phyloP scores from a whole-genome alignment of 2,888 invertebrate species.

The Microctonus aethiopoides region DNA sequence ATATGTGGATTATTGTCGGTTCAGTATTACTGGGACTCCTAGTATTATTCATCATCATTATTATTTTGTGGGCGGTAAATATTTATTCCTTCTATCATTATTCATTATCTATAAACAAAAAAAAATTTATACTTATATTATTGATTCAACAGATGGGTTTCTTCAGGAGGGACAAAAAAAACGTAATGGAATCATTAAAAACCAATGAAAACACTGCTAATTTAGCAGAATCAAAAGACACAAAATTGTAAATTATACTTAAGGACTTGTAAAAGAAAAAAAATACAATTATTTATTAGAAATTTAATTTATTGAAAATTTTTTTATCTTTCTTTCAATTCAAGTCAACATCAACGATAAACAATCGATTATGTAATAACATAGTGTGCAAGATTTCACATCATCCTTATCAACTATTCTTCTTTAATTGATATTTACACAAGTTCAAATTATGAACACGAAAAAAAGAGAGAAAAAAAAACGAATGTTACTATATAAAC shows the following conservation, averaged over 20 bases:
- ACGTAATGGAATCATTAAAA: constrained; percentile 38
- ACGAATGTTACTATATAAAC: neutral
- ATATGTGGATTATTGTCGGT: constrained; percentile 49
- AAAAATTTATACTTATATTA: neutral
- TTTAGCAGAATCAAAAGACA: neutral
- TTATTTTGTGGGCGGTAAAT: constrained; percentile 44
- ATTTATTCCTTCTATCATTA: constrained; percentile 1
- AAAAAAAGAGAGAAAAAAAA: neutral
- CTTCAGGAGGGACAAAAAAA: constrained; percentile 47
- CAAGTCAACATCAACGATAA: neutral
- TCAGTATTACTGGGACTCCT: constrained; percentile 50
- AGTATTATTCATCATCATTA: constrained; percentile 39
- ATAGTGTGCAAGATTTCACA: neutral
- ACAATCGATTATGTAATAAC: neutral
- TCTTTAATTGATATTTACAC: neutral
- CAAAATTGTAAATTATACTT: neutral
- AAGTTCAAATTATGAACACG: neutral
- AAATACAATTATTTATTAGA: too few species aligned
- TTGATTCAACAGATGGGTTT: constrained; percentile 46
- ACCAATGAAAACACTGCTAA: constrained; percentile 21
- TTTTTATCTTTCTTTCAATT: too few species aligned
- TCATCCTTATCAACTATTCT: neutral
- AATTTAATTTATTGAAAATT: too few species aligned
- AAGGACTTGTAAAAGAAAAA: too few species aligned
- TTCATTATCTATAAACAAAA: constrained; percentile 22